Percentiles rank a stretch among this genome's conserved stretches.
Conservation (phyloP, 2,797 vertebrate genomes). For the Champsocephalus gunnari region DNA sequence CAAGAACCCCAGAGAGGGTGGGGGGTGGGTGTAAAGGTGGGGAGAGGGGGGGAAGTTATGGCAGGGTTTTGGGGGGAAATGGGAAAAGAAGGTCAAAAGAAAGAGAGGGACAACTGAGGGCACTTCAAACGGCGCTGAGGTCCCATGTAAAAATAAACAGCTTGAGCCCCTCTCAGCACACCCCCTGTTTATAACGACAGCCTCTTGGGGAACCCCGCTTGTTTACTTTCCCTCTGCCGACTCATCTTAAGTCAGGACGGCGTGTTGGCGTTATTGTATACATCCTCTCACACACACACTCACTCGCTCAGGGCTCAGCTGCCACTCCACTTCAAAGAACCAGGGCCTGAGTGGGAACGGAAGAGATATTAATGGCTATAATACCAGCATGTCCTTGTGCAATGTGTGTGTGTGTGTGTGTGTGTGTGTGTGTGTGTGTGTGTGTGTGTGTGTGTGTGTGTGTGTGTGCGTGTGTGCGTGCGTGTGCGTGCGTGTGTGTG, state of each 20-base stretch:
- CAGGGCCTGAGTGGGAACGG: slow-evolving; percentile 55
- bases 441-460: slow-evolving; percentile 20
- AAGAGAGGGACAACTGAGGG: slow-evolving; percentile 20
- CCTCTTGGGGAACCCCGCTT: slow-evolving; percentile 54
- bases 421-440: slow-evolving; percentile 6
- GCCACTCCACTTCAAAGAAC: slow-evolving; percentile 67
- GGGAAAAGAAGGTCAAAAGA: slow-evolving; percentile 43
- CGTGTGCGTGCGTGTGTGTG: slow-evolving; percentile 20
- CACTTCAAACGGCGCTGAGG: slow-evolving; percentile 56
- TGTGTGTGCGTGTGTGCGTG: not conserved
- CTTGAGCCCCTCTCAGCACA: slow-evolving; percentile 49
- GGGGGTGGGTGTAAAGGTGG: slow-evolving; percentile 1
- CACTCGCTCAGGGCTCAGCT: slow-evolving; percentile 62
- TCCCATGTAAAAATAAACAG: slow-evolving; percentile 68
- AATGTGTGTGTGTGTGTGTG: slow-evolving; percentile 10
- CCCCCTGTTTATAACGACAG: slow-evolving; percentile 58
- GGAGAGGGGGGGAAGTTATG: slow-evolving; percentile 1
- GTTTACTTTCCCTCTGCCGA: slow-evolving; percentile 68
- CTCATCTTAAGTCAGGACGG: slow-evolving; percentile 64
- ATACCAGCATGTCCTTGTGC: slow-evolving; percentile 45
- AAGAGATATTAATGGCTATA: slow-evolving; percentile 68
- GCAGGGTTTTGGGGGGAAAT: slow-evolving; percentile 12
- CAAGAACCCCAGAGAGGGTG: slow-evolving; percentile 34
- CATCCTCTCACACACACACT: slow-evolving; percentile 67
- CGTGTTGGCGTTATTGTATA: slow-evolving; percentile 66